Percentiles rank a stretch among this genome's conserved stretches.
These are phyloP conservation scores for Heliocidaris tuberculata DNA, from an alignment of 35 echinoderm and acorn worm genomes.

Conservation along the genomic window DNA sequence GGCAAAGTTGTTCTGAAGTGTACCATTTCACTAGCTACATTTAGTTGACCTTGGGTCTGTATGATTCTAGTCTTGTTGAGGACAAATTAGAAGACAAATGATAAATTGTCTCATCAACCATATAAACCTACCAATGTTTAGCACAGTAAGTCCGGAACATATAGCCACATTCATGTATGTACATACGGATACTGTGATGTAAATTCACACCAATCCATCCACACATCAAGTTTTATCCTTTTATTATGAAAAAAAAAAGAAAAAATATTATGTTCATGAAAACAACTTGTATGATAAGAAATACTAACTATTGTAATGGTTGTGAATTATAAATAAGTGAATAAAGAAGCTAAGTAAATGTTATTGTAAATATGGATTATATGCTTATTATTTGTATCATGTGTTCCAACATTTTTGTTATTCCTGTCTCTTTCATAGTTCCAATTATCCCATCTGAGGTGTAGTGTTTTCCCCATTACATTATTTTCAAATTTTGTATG, in stretches of 20 bases:
- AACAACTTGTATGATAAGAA: slow-evolving; percentile 32
- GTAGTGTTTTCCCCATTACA: neutral
- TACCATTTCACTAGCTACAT: neutral
- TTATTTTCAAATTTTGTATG: neutral
- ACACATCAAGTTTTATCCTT: neutral
- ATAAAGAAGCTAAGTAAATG: slow-evolving; percentile 30
- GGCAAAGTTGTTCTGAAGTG: neutral
- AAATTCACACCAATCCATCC: slow-evolving; percentile 28
- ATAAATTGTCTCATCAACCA: neutral
- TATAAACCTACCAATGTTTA: neutral
- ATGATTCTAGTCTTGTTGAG: too few species aligned
- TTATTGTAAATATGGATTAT: slow-evolving; percentile 53
- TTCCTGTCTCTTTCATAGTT: slow-evolving; percentile 30
- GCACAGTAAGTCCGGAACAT: neutral
- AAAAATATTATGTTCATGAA: slow-evolving; percentile 25
- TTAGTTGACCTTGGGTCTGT: neutral
- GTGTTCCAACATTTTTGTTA: slow-evolving; percentile 49
- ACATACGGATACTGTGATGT: slow-evolving; percentile 1
- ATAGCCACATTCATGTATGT: neutral
- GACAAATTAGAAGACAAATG: neutral
- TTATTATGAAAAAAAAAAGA: neutral
- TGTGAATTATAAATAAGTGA: slow-evolving; percentile 36
- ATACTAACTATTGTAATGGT: slow-evolving; percentile 29
- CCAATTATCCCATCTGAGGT: neutral
- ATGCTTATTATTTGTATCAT: slow-evolving; percentile 53